phyloP scores from a whole-genome alignment of 2,113 vertebrate species.

The Genyomyrus donnyi region DNA sequence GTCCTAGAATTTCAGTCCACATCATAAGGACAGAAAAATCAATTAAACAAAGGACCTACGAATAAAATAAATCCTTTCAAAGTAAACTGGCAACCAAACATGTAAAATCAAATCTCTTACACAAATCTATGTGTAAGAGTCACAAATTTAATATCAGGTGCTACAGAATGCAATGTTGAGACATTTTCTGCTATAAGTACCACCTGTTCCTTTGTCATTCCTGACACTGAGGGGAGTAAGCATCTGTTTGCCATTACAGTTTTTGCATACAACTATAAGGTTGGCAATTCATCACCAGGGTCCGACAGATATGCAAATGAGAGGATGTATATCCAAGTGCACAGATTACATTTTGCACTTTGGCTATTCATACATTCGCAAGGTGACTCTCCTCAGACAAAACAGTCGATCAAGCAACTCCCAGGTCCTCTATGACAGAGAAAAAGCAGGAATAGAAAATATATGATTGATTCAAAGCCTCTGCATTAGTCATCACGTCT shows the following conservation, averaged over 20 bases:
- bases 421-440: not conserved
- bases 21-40: not conserved
- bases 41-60: not conserved
- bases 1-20: not conserved
- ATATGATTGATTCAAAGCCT: constrained; percentile 55
- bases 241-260: constrained; percentile 31
- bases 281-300: constrained; percentile 47
- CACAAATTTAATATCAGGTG: not conserved
- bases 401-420: constrained; percentile 59
- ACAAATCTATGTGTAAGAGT: not conserved
- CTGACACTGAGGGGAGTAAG: not conserved
- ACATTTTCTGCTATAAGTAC: not conserved
- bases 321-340: constrained; percentile 48
- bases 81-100: not conserved
- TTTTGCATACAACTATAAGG: constrained; percentile 44
- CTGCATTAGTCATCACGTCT: constrained; percentile 55
- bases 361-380: constrained; percentile 75
- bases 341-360: constrained; percentile 65
- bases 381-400: constrained; percentile 73
- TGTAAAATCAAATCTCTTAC: not conserved
- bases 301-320: constrained; percentile 66
- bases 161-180: not conserved
- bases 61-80: not conserved
- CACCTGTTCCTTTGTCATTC: not conserved
- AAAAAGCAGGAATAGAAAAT: constrained; percentile 37